Evolutionary conservation across 2,113 vertebrate species (phyloP), one percentile per base, ranked within the genome.

Genomic region (Cyanistes caeruleus): DNA sequence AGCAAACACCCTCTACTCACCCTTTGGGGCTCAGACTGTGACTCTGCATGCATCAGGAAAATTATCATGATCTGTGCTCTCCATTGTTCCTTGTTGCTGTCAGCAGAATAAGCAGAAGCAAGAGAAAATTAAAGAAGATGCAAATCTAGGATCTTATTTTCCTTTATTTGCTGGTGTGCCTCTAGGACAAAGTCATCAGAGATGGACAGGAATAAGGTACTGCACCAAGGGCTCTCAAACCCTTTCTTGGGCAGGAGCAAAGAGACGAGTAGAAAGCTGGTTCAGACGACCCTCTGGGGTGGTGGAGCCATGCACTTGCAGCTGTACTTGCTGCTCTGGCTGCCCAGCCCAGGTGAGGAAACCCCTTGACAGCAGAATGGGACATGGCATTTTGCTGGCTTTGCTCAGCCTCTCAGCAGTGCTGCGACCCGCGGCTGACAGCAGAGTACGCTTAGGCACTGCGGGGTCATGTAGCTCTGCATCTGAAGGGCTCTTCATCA

Each of bases 321-420:
- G 28, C 8, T 41, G 9, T 4, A 19, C 13, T 77, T 44, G 15
- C 27, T 53, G 33, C 15, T 60, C 37, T 30, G 56, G 24, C 25
- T 4, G 2, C 33, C 25, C 49, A 68, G 19, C 10, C 15, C 24
- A 51, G 48, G 8, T 0, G 3, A 35, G 41, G 24, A 82, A 79
- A 60, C 4, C 2, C 8, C 59, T 62, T 43, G n/a, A 25, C 3
- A 3, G 11, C 31, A 67, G 24, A 30, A 77, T 6, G 43, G 41
- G 49, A 43, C 3, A 0, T 0, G 2, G 27, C 0, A 2, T 19
- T 55, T 21, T 27, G 12, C 52, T 43, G 56, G 12, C 20, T 88
- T 75, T 58, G 23, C 30, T 72, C 17, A 19, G 7, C 30, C 30
- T 60, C 20, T 24, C 3, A 8, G 31, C 65, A 79, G 37, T 0